phyloP scores from a whole-genome alignment of 1,140 invertebrate species.

The Sogatella furcifera region DNA sequence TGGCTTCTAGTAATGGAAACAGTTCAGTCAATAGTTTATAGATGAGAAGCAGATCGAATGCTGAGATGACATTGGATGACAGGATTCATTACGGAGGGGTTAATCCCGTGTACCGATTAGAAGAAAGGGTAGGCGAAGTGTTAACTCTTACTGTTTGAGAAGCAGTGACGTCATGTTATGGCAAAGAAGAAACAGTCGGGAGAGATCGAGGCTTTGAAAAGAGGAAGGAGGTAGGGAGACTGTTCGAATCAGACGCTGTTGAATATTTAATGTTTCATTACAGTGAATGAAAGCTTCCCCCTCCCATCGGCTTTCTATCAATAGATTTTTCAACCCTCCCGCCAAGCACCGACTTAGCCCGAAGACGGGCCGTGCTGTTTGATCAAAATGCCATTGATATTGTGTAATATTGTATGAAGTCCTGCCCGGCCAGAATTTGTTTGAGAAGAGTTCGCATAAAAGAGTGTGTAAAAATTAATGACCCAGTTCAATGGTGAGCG shows the following conservation, averaged over 20 bases:
- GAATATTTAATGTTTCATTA: slow-evolving; percentile 16
- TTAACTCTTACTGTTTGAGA: too few species aligned
- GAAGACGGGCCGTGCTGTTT: slow-evolving; percentile 3
- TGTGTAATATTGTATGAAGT: slow-evolving; percentile 7
- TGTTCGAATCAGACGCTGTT: background rate
- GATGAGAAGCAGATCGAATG: too few species aligned
- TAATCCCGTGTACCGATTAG: too few species aligned
- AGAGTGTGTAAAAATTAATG: slow-evolving; percentile 16
- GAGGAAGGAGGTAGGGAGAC: background rate
- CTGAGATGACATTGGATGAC: too few species aligned
- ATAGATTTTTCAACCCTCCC: slow-evolving; percentile 13
- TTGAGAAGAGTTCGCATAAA: slow-evolving; percentile 7
- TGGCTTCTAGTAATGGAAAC: too few species aligned
- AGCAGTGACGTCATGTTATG: too few species aligned
- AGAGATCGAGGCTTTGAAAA: too few species aligned
- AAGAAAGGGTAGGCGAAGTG: too few species aligned
- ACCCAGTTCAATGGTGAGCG: background rate
- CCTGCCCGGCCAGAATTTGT: slow-evolving; percentile 2
- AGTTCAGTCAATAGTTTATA: too few species aligned
- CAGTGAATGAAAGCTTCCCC: slow-evolving; percentile 12
- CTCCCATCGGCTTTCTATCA: slow-evolving; percentile 11
- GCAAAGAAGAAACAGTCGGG: too few species aligned
- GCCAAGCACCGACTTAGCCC: background rate
- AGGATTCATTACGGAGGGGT: too few species aligned
- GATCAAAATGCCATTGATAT: slow-evolving; percentile 16